phyloP scores from a whole-genome alignment of 2,113 vertebrate species.

The Argyrosomus japonicus region DNA sequence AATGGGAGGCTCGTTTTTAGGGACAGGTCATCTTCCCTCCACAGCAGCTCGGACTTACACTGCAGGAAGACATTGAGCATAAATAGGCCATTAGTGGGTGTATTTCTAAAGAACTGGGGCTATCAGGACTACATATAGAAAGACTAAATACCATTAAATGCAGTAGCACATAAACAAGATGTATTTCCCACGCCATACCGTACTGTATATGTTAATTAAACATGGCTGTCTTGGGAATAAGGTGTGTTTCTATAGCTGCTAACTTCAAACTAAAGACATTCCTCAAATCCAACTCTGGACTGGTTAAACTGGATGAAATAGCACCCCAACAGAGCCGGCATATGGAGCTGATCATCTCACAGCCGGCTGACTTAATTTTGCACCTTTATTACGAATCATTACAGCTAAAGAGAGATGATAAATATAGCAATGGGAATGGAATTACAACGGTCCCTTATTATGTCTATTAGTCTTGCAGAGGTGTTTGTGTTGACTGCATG shows the following conservation, averaged over 20 bases:
- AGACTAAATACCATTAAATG: no score
- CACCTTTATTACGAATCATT: conserved; percentile 51
- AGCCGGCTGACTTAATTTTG: conserved; percentile 62
- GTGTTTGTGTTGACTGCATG: not conserved
- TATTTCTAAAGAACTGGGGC: no score
- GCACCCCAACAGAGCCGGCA: conserved; percentile 49
- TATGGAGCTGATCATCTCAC: conserved; percentile 65
- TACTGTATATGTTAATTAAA: not conserved
- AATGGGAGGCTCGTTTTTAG: not conserved
- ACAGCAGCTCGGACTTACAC: not conserved
- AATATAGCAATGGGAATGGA: conserved; percentile 5
- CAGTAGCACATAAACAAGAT: not conserved
- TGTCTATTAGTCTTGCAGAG: not conserved
- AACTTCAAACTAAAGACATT: not conserved
- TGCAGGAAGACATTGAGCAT: no score
- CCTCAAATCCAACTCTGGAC: conserved; percentile 1
- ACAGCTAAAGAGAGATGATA: conserved; percentile 43
- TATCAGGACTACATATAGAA: no score
- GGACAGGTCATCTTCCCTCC: not conserved
- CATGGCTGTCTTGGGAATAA: not conserved
- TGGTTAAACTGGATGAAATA: conserved; percentile 16
- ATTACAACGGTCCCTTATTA: not conserved
- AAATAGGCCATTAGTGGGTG: no score
- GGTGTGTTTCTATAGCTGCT: no score
- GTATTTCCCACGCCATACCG: not conserved